Evolutionary conservation across 2,888 invertebrate genomes (phyloP).

Genomic region (Ferdinandea cuprea): DNA sequence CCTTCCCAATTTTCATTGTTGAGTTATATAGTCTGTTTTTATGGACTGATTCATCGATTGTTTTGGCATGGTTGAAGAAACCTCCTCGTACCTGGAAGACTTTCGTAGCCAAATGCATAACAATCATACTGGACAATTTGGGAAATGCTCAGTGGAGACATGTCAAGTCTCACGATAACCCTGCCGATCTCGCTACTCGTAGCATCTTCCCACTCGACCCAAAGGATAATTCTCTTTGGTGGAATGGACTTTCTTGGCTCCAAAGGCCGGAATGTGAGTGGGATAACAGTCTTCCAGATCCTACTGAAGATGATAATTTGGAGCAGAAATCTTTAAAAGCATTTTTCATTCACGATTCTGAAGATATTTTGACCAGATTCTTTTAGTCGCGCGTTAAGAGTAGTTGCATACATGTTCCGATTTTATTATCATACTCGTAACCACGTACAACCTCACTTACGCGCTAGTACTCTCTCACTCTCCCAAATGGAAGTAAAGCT

Average conservation of each 20-base stretch:
- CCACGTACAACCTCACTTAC: not conserved
- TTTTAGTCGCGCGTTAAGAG: not conserved
- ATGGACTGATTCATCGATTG: not conserved
- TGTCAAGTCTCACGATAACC: no score
- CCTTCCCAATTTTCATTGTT: not conserved
- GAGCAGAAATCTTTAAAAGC: not conserved
- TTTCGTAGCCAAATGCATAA: slow-evolving; percentile 1
- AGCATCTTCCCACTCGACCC: not conserved
- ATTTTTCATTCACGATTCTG: not conserved
- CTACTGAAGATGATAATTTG: not conserved
- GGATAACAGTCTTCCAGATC: not conserved
- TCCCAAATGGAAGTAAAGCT: no score
- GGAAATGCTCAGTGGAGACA: no score
- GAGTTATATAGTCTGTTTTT: not conserved
- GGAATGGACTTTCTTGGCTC: not conserved
- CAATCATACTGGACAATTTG: not conserved
- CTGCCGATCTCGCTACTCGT: no score
- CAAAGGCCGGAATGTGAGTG: no score
- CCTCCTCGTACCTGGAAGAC: not conserved
- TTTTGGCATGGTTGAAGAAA: no score
- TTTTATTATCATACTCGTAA: no score
- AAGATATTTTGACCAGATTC: not conserved
- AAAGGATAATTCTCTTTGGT: not conserved
- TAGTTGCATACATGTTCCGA: no score
- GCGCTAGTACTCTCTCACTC: not conserved